Base-by-base conservation (phyloP, 2,797 vertebrate genomes). In the Decapterus maruadsi region DNA sequence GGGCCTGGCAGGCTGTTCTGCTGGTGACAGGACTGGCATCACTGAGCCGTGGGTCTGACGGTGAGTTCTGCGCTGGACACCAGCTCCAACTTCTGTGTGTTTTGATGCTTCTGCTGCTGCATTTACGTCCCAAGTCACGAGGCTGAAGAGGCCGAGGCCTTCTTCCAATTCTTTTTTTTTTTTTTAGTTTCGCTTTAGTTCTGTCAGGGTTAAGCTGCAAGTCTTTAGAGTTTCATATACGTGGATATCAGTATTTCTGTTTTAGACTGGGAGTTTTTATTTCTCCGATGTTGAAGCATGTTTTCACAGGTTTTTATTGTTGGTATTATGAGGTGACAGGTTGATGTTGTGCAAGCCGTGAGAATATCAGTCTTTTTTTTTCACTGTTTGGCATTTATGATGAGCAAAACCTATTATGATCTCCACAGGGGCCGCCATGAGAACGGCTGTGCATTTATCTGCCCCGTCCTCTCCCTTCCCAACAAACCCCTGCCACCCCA, bases 1-100 rank as follows among this genome's bases (percentile, higher is more conserved):
- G 81, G 90, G 80, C 80, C 80, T 88, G 87, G 89, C 79, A 75
- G 55, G 89, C 78, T 26, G 42, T 92, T 53, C 80, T 94, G 48
- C 80, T 94, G 75, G 64, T 93, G 80, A 80, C 90, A 51, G 92
- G 87, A 80, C 87, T 94, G 76, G 87, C 82, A 77, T 90, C 84
- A 16, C 80, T 93, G 65, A 89, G 51, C 70, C 50, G 63, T 19
- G 71, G 72, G 8, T 77, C 84, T 75, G 80, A 92, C n/a, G 94
- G 95, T 95, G 88, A 94, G 94, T 94, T 77, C 36, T 14, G 14
- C 12, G 55, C 64, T 34, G 51, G 42, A 68, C 36, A 43, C 8
- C 36, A 34, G 36, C n/a, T 60, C 40, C 55, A 38, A 58, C 19
- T 55, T 14, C 14, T 48, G 31, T 45, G 54, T 68, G 53, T 51